Evolutionary conservation across 2,797 vertebrate species (phyloP).

Genomic region (Adrianichthys oophorus): DNA sequence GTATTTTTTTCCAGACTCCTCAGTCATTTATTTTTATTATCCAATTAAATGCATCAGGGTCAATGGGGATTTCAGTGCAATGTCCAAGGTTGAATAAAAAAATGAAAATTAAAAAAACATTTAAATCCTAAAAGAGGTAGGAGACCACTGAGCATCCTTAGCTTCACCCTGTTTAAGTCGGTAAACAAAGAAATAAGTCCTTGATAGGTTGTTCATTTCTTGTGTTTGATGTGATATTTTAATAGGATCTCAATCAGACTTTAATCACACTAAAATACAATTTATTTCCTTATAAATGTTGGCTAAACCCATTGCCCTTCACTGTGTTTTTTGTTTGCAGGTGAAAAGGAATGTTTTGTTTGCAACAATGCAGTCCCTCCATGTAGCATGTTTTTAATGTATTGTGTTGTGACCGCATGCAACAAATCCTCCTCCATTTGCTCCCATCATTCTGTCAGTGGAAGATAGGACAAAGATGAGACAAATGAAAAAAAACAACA

Average conservation of each 20-base stretch:
- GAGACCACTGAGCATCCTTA: too few species aligned
- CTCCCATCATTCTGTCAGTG: constrained; percentile 8
- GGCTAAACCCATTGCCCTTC: not conserved
- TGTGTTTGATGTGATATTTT: not conserved
- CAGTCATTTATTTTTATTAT: too few species aligned
- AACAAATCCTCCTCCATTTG: constrained; percentile 13
- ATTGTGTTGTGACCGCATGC: constrained; percentile 44
- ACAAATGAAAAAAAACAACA: not conserved
- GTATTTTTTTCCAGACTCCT: too few species aligned
- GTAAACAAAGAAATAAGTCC: too few species aligned
- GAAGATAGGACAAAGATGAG: not conserved
- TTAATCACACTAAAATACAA: not conserved
- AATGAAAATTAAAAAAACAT: too few species aligned
- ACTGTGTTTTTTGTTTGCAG: not conserved
- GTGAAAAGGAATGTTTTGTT: constrained; percentile 23
- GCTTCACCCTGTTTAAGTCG: too few species aligned
- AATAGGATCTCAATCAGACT: not conserved
- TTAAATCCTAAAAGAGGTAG: too few species aligned
- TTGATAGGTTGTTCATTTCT: too few species aligned
- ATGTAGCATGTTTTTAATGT: constrained; percentile 44
- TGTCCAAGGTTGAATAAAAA: too few species aligned
- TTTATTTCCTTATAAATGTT: not conserved
- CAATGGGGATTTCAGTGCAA: too few species aligned
- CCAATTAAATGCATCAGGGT: too few species aligned
- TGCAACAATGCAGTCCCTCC: constrained; percentile 18